Base-by-base conservation (phyloP, 2,797 vertebrate genomes). In the Rhynchonycteris naso region DNA sequence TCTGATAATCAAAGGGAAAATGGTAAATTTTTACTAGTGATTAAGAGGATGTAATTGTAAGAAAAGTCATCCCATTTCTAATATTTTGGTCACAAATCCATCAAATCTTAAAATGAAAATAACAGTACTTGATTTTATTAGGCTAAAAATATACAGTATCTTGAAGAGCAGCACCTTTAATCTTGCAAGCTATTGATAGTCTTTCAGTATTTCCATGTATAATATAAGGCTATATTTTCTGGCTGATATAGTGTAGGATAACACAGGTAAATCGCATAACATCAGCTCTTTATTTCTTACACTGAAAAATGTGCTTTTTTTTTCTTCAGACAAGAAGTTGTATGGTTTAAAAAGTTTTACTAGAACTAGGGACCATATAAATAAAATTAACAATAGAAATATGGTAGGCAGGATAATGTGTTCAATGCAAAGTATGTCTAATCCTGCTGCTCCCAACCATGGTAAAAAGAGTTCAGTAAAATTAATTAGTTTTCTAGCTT, bases 161-260 rank as follows among this genome's bases (percentile, higher is more conserved):
- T 9, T 54, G 19, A 84, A 12, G 12, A 94, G 38, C 1, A 78
- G 14, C 50, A 63, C 5, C 16, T 43, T 83, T 38, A 38, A 14
- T 26, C 12, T 89, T 88, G 1, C 43, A 58, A 88, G 21, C 2
- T 33, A 2, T 14, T 54, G 22, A 3, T 14, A 59, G 22, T 78
- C 9, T 43, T 50, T 33, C 14, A 95, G 63, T 5, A 92, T 84
- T 72, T 95, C 59, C 90, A 71, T 59, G 43, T 43, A 88, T 92
- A 85, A 88, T 68, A 43, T 33, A 38, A 75, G 21, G 2, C 9
- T 88, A 5, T 47, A 28, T 80, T 88, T 90, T 91, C 56, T 61
- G 54, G 16, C 59, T 81, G 4, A 56, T 81, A 4, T 24, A 50
- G 28, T 21, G 26, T 58, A 66, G 61, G 15, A 72, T 38, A 71